phyloP scores from a whole-genome alignment of 2,797 vertebrate species.

The Hirundo rustica region DNA sequence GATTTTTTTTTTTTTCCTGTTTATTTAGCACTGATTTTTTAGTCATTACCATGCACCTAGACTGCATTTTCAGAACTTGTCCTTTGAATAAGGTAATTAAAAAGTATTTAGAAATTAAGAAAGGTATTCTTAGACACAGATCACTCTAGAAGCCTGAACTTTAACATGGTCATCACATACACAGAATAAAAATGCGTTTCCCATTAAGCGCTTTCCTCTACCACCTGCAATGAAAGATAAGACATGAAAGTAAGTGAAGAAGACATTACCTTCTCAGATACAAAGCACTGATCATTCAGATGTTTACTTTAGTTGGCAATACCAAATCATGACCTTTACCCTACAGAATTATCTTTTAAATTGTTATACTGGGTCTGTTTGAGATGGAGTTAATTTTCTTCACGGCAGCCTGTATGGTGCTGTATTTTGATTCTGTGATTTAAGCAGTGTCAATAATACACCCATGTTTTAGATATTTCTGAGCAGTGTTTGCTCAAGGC shows the following conservation, averaged over 20 bases:
- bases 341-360: neutral
- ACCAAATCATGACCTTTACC: neutral
- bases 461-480: neutral
- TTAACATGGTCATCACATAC: neutral
- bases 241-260: neutral
- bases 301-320: neutral
- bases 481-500: neutral
- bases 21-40: neutral
- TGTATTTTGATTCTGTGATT: neutral
- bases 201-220: neutral
- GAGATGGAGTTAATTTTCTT: neutral
- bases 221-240: neutral
- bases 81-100: neutral
- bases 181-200: neutral
- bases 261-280: neutral
- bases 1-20: neutral
- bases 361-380: neutral
- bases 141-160: neutral
- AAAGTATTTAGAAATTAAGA: neutral
- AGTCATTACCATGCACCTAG: neutral
- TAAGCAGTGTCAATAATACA: neutral
- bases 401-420: neutral
- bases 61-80: neutral
- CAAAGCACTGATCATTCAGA: neutral
- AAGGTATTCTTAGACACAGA: neutral